Base-by-base conservation (phyloP, 2,797 vertebrate species). In the Jordanella pulchra region DNA sequence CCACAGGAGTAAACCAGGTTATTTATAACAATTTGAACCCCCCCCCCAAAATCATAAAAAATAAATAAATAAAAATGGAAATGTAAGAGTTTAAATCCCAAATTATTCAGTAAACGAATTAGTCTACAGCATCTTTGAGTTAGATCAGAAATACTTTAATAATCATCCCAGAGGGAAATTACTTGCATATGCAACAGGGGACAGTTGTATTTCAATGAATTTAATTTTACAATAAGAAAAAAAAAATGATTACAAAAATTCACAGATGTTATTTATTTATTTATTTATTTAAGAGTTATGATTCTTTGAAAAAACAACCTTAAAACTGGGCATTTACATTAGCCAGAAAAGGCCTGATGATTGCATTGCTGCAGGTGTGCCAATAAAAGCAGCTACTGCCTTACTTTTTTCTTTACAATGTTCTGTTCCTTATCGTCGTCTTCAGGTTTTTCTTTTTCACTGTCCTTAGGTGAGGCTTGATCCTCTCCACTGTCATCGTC, bases 401-500 rank as follows among this genome's bases (percentile, higher is more conserved):
- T 51, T 27, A 93, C 94, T 86, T 93, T 95, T 83, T 86, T 95
- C 83, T 86, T 94, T 44, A 82, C 80, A 71, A 73, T 73, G 73
- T 89, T 93, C 81, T 93, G 92, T 14, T 95, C 94, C 72, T 92
- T 93, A 51, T 95, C 94, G 9, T 95, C 93, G 7, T 95, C 94
- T 48, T 94, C 94, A 18, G 25, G 89, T 78, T 90, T 95, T 93
- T 94, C 94, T 92, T 94, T 95, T 89, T 95, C 94, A 91, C 91
- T 66, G 84, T 95, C 93, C 95, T 95, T 95, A 92, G 93, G 93
- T 95, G 94, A 93, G 89, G 89, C 71, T 91, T 93, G 94, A 76
- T 95, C 94, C 89, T 95, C 95, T 88, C 95, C 95, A 84, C 95
- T 95, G 89, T 95, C 95, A 72, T 95, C 95, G 91, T 95, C 95